Percentiles rank a stretch among this genome's conserved stretches.
Evolutionary conservation across 2,797 vertebrate genomes (phyloP).

Genomic region (Bufotes viridis): DNA sequence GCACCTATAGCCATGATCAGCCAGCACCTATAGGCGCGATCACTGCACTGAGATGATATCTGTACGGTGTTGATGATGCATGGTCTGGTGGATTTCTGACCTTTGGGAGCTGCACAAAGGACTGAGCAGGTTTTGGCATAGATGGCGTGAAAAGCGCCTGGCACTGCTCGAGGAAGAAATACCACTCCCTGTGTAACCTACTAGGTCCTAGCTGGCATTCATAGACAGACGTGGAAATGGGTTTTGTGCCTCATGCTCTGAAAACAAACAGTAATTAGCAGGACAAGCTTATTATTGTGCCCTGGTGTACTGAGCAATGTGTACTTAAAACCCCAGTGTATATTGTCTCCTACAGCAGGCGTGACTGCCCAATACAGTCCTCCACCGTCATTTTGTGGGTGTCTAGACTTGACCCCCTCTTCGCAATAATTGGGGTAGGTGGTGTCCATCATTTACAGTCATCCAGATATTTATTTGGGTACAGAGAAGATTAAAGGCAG

Average conservation of each 20-base stretch:
- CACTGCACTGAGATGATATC: neutral
- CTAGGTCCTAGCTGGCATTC: neutral
- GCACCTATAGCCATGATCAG: no score
- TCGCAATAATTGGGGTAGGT: neutral
- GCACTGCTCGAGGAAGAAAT: neutral
- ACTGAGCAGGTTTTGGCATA: neutral
- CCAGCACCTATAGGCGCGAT: neutral
- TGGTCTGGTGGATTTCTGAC: neutral
- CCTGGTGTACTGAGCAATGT: slow-evolving; percentile 34
- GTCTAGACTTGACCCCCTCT: neutral
- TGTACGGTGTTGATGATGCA: neutral
- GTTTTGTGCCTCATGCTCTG: slow-evolving; percentile 19
- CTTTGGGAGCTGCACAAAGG: neutral
- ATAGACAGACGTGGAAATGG: slow-evolving; percentile 4
- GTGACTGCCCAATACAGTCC: neutral
- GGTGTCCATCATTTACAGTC: neutral
- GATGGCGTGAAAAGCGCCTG: neutral
- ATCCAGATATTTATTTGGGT: neutral
- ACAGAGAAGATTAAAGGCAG: neutral
- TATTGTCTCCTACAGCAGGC: neutral
- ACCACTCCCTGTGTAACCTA: neutral
- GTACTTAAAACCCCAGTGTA: slow-evolving; percentile 10
- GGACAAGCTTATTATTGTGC: slow-evolving; percentile 18
- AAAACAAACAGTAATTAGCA: slow-evolving; percentile 47
- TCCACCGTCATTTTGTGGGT: neutral